phyloP scores from a whole-genome alignment of 2,888 invertebrate genomes.

The Pteria penguin region DNA sequence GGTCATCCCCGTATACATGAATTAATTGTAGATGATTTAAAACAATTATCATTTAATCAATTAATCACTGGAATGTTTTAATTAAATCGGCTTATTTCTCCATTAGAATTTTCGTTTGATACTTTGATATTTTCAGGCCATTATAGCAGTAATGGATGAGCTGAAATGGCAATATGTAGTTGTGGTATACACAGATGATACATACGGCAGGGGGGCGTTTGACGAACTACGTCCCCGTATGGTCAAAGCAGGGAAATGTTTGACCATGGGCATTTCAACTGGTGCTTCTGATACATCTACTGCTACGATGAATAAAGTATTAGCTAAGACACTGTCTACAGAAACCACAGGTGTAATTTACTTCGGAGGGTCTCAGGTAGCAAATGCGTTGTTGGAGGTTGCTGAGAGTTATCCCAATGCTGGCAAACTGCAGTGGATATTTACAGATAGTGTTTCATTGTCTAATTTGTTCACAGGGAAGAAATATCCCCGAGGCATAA shows the following conservation, averaged over 20 bases:
- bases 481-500: constrained; percentile 69
- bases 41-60: too few species aligned
- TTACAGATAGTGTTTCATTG: constrained; percentile 67
- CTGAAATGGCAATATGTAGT: constrained; percentile 80
- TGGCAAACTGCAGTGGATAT: constrained; percentile 75
- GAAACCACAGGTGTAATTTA: constrained; percentile 67
- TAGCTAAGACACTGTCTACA: constrained; percentile 53
- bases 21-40: too few species aligned
- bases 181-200: constrained; percentile 77
- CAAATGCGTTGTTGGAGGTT: constrained; percentile 54
- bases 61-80: too few species aligned
- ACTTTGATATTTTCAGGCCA: constrained; percentile 68
- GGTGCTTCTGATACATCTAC: constrained; percentile 47
- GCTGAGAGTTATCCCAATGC: constrained; percentile 52
- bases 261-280: constrained; percentile 63
- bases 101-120: too few species aligned
- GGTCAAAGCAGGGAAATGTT: constrained; percentile 64
- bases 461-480: constrained; percentile 49
- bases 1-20: too few species aligned
- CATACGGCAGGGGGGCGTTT: constrained; percentile 61
- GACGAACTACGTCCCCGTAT: constrained; percentile 60
- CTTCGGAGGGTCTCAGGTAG: constrained; percentile 57
- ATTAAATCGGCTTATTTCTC: too few species aligned
- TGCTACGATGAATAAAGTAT: constrained; percentile 48
- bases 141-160: constrained; percentile 75